phyloP scores from a whole-genome alignment of 2,113 vertebrate genomes.

The Sialia sialis region DNA sequence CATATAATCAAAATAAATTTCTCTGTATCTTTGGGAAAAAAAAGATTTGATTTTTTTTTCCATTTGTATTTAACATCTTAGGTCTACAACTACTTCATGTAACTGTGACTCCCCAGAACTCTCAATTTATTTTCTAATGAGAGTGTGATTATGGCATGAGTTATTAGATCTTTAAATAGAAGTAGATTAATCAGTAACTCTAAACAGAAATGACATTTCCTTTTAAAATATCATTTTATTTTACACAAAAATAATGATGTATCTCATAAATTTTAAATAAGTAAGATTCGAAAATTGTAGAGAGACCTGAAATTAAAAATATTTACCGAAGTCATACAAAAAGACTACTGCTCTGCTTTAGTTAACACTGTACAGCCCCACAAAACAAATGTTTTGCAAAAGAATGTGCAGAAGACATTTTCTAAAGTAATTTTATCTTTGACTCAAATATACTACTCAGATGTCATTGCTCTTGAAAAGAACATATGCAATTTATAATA shows the following conservation, averaged over 20 bases:
- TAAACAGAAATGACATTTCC: conserved; percentile 39
- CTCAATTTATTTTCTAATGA: conserved; percentile 34
- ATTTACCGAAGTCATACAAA: background rate
- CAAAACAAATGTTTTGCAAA: background rate
- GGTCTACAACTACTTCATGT: background rate
- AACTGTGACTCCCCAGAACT: background rate
- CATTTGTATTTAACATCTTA: background rate
- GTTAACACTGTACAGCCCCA: background rate
- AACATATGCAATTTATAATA: background rate
- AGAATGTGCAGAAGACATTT: background rate
- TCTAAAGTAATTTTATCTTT: background rate
- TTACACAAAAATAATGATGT: background rate
- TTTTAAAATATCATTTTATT: conserved; percentile 32
- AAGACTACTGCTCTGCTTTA: background rate
- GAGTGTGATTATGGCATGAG: background rate
- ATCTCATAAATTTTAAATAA: conserved; percentile 19
- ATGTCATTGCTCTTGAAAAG: background rate
- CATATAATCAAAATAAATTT: background rate
- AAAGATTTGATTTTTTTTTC: background rate
- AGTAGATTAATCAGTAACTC: conserved; percentile 28
- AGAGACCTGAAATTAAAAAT: background rate
- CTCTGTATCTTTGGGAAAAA: background rate
- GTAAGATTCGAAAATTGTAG: background rate
- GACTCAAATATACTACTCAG: background rate
- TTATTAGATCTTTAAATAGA: conserved; percentile 23